Evolutionary conservation across 2,113 vertebrate species (phyloP), one percentile per base, ranked within the genome.

Genomic region (Calypte anna): DNA sequence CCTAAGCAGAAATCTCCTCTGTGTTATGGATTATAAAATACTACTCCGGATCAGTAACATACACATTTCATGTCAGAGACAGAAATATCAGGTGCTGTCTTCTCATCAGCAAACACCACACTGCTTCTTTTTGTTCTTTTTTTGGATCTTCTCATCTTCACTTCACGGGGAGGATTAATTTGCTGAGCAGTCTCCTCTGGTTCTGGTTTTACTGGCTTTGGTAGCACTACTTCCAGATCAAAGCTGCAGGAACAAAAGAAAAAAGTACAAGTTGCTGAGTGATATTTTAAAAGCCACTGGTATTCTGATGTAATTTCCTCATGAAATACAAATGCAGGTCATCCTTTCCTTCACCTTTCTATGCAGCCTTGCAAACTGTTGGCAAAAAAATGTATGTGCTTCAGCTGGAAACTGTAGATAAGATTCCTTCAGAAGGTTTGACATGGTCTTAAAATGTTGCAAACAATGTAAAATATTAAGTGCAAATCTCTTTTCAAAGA

Each of bases 101-200:
- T 99, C 97, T 99, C 99, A 2, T 98, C 98, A 40, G 98, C 98
- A 83, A 99, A 99, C 88, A 99, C 99, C 97, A 99, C 99, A 12
- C 99, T 99, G 97, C 98, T 98, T 94, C 99, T 98, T 97, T 99
- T 99, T 92, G 97, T 98, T 96, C 98, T 98, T 97, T 98, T 99
- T 96, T 98, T 99, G 92, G 98, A 98, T 88, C 97, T 98, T 87
- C 99, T 98, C 93, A 99, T 96, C 96, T 98, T 99, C 58, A 99
- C 99, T 98, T 99, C 99, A 3, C 98, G 96, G 53, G 99, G 98
- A 43, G 97, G 93, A 96, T 91, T 97, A 83, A 92, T 96, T 9
- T 93, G 96, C 3, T 57, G 95, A 77, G 98, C 91, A 44, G 97
- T 97, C 27, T 98, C 98, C 57, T 92, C 96, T 46, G 93, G 96